A percentile compares a stretch with the other conserved stretches of the same genome.
phyloP scores from a whole-genome alignment of 2,113 vertebrate species.

The Otolemur garnettii region DNA sequence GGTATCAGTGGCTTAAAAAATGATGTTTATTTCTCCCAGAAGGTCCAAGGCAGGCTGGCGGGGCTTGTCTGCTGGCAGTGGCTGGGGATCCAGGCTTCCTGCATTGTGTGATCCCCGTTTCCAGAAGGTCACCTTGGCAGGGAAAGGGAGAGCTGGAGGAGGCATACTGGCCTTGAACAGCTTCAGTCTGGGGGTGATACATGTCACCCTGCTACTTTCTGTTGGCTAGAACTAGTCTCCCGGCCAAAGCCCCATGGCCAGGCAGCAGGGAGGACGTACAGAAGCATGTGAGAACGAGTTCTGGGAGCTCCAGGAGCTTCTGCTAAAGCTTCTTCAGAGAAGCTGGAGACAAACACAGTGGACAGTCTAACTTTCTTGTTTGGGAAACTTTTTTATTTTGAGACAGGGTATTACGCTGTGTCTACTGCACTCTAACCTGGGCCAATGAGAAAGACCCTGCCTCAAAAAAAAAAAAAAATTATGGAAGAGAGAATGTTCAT shows the following conservation, averaged over 20 bases:
- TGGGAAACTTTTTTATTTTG: neutral
- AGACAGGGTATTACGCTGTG: neutral
- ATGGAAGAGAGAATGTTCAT: neutral
- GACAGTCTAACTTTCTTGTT: neutral
- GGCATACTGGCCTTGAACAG: neutral
- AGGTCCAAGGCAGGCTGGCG: neutral
- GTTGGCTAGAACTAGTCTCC: neutral
- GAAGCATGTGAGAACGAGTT: neutral
- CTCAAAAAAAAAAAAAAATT: no score
- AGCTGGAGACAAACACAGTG: neutral
- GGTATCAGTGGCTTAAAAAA: conserved; percentile 33
- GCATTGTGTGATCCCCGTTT: neutral
- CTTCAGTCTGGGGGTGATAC: neutral
- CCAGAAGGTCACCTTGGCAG: neutral
- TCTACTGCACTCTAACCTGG: no score
- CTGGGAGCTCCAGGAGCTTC: neutral
- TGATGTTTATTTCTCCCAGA: neutral
- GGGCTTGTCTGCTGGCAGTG: neutral
- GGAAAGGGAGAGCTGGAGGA: neutral
- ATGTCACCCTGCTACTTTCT: neutral
- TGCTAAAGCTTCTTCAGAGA: neutral
- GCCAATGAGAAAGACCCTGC: no score
- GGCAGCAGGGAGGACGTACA: neutral
- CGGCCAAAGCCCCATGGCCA: neutral
- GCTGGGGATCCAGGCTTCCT: neutral